A percentile compares a stretch with the other conserved stretches of the same genome.
Conservation (phyloP, 2,888 invertebrate genomes). For the Eubasilissa splendida region DNA sequence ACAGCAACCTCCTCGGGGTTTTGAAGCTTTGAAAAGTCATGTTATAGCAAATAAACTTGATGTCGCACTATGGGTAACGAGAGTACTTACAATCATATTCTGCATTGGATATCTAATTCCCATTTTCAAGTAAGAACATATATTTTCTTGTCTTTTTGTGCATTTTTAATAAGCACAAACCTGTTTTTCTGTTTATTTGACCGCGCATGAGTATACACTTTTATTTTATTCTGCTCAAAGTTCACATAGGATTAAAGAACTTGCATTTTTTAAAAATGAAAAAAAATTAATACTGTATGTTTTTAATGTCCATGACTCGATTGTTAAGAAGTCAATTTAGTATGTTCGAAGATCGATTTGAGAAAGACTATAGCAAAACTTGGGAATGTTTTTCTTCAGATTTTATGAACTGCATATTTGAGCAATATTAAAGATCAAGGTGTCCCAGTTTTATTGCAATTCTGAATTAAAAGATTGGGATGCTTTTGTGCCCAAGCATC, state of each 20-base stretch:
- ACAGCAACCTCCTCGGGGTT: constrained; percentile 69
- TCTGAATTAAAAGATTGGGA: too few species aligned
- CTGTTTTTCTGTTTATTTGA: constrained; percentile 1
- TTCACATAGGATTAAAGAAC: constrained; percentile 1
- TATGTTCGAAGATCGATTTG: too few species aligned
- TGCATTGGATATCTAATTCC: constrained; percentile 24
- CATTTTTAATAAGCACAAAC: constrained; percentile 5
- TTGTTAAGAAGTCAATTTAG: too few species aligned
- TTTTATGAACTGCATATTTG: too few species aligned
- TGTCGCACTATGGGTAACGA: constrained; percentile 88
- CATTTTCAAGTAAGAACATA: constrained; percentile 12
- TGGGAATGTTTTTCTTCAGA: too few species aligned
- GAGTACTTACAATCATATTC: constrained; percentile 87
- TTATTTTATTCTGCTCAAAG: constrained; percentile 7
- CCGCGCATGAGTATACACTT: not conserved
- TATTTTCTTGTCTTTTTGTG: not conserved
- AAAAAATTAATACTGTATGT: too few species aligned
- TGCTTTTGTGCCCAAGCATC: too few species aligned
- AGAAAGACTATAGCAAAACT: too few species aligned
- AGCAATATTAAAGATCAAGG: too few species aligned
- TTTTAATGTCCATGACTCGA: too few species aligned
- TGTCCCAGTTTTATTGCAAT: too few species aligned
- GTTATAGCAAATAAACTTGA: constrained; percentile 89
- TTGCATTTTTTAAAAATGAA: too few species aligned
- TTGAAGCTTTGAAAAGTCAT: constrained; percentile 80